phyloP scores from a whole-genome alignment of 2,797 vertebrate species.

The Leptodactylus fallax region DNA sequence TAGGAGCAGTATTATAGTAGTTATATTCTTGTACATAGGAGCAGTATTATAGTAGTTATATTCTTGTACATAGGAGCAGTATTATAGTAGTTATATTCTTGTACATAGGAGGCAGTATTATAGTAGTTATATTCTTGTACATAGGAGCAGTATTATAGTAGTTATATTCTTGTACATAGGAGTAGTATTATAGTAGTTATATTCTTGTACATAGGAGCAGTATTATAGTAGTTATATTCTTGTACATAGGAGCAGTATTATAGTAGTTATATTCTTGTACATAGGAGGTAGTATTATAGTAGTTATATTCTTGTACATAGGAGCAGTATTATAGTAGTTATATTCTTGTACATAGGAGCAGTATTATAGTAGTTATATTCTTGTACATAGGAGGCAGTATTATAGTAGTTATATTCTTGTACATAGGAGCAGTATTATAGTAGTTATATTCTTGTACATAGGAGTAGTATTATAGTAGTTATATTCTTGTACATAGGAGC shows the following conservation, averaged over 20 bases:
- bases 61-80: too few species aligned
- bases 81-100: conserved; percentile 7
- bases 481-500: neutral
- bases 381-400: neutral
- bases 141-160: conserved; percentile 8
- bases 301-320: conserved; percentile 4
- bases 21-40: too few species aligned
- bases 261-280: neutral
- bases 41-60: too few species aligned
- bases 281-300: conserved; percentile 4
- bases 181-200: conserved; percentile 3
- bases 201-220: neutral
- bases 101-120: conserved; percentile 1
- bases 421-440: neutral
- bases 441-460: neutral
- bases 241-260: neutral
- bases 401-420: conserved; percentile 3
- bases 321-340: conserved; percentile 1
- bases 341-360: conserved; percentile 1
- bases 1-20: neutral
- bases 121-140: conserved; percentile 5
- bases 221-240: conserved; percentile 9
- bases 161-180: conserved; percentile 2
- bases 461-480: neutral
- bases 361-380: conserved; percentile 5